phyloP scores from a whole-genome alignment of 2,797 vertebrate species.

The Naso thynnoides region DNA sequence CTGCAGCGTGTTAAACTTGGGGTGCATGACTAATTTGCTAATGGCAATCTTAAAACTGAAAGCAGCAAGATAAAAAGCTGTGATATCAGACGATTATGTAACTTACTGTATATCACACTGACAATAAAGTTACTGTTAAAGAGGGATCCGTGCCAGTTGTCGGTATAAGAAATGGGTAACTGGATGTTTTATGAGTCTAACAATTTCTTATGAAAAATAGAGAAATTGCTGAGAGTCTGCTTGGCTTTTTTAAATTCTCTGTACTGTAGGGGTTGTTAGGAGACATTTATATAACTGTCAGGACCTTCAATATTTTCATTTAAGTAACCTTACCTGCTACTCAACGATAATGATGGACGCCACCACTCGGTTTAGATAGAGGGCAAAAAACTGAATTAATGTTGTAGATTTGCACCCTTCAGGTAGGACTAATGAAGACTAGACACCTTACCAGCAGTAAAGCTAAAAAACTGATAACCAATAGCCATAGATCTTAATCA shows the following conservation, averaged over 20 bases:
- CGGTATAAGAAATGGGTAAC: neutral
- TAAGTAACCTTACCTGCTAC: neutral
- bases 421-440: neutral
- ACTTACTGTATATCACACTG: neutral
- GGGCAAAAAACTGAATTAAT: neutral
- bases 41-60: constrained; percentile 4
- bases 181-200: neutral
- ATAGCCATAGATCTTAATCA: neutral
- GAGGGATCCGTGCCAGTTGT: neutral
- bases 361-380: neutral
- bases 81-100: neutral
- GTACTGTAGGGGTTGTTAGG: neutral
- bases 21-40: neutral
- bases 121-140: neutral
- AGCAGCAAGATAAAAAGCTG: constrained; percentile 8
- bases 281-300: neutral
- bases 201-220: neutral
- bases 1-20: constrained; percentile 11
- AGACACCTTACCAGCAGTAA: neutral
- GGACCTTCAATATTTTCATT: neutral
- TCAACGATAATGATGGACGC: neutral
- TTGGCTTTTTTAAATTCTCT: neutral
- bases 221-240: neutral
- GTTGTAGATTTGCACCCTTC: neutral
- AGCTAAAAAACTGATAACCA: neutral